Evolutionary conservation across 2,113 vertebrate species (phyloP).

Genomic region (Myxocyprinus asiaticus): DNA sequence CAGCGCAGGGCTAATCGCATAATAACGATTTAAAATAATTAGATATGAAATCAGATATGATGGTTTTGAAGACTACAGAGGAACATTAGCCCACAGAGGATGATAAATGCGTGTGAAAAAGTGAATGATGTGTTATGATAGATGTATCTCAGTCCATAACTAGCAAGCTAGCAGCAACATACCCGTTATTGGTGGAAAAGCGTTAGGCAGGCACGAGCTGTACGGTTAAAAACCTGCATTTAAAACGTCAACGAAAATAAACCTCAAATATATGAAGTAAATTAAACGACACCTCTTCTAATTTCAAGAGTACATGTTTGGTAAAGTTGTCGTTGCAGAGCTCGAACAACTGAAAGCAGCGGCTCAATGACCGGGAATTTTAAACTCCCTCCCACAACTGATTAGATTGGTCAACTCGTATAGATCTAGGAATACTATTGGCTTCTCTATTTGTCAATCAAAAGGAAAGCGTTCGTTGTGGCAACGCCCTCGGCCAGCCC

Average conservation of each 20-base stretch:
- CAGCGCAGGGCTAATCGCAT: neutral
- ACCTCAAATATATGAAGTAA: neutral
- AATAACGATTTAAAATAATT: neutral
- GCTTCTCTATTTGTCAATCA: constrained; percentile 21
- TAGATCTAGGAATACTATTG: neutral
- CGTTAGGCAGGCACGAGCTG: neutral
- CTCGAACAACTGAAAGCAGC: constrained; percentile 60
- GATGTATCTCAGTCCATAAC: constrained; percentile 17
- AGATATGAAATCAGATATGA: too few relatives aligned
- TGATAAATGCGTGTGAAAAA: too few relatives aligned
- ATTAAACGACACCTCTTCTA: neutral
- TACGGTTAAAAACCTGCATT: constrained; percentile 37
- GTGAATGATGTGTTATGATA: neutral
- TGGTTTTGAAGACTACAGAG: neutral
- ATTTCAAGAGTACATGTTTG: neutral
- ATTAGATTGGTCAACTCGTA: constrained; percentile 47
- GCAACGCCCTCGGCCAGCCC: neutral
- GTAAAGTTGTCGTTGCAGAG: constrained; percentile 18
- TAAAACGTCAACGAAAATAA: neutral
- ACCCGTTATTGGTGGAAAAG: constrained; percentile 38
- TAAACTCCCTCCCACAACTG: constrained; percentile 61
- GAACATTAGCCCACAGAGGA: neutral
- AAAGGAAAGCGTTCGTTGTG: neutral
- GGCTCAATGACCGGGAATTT: constrained; percentile 76
- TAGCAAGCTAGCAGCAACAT: constrained; percentile 44